Conservation (phyloP, 2,113 vertebrate species). For the Cynopterus brachyotis region DNA sequence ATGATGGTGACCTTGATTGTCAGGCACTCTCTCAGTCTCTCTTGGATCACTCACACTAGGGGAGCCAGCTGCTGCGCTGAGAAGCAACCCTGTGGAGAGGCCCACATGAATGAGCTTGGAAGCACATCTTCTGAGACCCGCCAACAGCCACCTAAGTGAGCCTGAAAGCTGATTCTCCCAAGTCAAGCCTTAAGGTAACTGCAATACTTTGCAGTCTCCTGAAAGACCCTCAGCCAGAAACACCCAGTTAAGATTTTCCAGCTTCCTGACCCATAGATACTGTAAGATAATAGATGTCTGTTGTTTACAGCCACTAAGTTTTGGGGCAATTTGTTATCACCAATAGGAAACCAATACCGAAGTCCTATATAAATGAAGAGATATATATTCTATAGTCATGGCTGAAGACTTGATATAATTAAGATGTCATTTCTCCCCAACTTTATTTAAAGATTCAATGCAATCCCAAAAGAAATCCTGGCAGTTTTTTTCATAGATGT, state of each 20-base stretch:
- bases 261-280: neutral
- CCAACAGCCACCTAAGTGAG: neutral
- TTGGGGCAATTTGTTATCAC: neutral
- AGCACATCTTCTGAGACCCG: neutral
- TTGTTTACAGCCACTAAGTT: neutral
- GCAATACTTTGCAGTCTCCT: neutral
- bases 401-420: neutral
- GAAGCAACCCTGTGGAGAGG: neutral
- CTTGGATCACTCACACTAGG: neutral
- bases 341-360: neutral
- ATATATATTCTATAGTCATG: neutral
- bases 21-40: neutral
- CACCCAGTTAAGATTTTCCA: neutral
- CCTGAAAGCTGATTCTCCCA: neutral
- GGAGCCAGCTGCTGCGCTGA: neutral
- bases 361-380: neutral
- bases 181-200: neutral
- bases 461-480: slow-evolving; percentile 17
- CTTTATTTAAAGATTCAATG: neutral
- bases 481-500: slow-evolving; percentile 11
- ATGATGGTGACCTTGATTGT: neutral
- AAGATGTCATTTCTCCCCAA: neutral
- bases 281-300: neutral
- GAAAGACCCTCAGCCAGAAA: neutral
- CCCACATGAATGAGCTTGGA: neutral